A percentile compares a stretch with the other conserved stretches of the same genome.
Evolutionary conservation across 2,797 vertebrate species (phyloP).

Genomic region (Coreius guichenoti): DNA sequence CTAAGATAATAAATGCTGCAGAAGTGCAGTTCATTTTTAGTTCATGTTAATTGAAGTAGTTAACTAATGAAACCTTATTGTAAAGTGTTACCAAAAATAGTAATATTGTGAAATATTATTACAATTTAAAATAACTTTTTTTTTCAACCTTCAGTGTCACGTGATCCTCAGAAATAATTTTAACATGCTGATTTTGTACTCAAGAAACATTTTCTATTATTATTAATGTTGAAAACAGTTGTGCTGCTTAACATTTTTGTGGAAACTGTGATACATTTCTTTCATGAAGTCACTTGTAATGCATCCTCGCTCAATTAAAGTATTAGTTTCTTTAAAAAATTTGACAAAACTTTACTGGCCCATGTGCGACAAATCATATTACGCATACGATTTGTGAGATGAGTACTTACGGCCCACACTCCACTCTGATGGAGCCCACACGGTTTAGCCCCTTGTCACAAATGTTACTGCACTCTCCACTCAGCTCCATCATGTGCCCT

Average conservation of each 20-base stretch:
- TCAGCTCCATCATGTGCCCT: conserved; percentile 81
- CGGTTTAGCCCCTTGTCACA: conserved; percentile 79
- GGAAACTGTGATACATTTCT: neutral
- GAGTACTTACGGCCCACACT: conserved; percentile 83
- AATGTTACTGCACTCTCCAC: conserved; percentile 79
- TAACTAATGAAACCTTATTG: too few species aligned
- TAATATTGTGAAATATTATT: neutral
- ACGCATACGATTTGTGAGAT: neutral
- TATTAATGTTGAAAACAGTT: neutral
- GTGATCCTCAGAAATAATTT: neutral
- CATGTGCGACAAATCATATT: neutral
- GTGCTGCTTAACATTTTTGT: neutral
- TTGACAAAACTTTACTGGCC: neutral
- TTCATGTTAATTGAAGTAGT: too few species aligned
- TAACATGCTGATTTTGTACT: neutral
- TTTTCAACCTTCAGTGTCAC: neutral
- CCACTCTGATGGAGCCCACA: conserved; percentile 83
- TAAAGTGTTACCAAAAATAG: too few species aligned
- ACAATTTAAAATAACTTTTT: too few species aligned
- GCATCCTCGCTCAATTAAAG: neutral
- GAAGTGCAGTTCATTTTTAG: too few species aligned
- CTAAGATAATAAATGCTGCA: too few species aligned
- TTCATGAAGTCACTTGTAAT: neutral
- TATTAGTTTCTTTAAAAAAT: neutral
- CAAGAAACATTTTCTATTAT: neutral